Evolutionary conservation across 2,113 vertebrate species (phyloP), one percentile per base, ranked within the genome.

Genomic region (human (Homo sapiens)): DNA sequence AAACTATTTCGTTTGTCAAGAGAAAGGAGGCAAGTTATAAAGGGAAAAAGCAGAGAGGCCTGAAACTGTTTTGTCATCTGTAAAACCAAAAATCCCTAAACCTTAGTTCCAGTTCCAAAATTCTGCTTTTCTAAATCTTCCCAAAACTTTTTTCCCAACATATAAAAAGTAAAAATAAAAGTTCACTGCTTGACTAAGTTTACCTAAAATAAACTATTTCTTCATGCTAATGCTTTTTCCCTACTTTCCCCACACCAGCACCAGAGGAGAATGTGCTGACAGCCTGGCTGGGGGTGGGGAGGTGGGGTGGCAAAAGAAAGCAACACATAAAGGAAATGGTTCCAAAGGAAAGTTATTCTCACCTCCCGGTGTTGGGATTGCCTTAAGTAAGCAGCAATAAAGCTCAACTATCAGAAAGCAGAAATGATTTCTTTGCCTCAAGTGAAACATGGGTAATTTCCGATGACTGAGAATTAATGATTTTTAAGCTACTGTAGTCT

Each of bases 381-480:
- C 75, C 85, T 94, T 83, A 86, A 40, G 83, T 92, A 85, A 92
- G 82, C 79, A 87, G 78, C 79, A 92, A 90, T 82, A 94, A 95
- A 95, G 55, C 90, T 92, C 91, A 86, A 96, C 59, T 80, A 86
- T 94, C 94, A 87, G 50, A 75, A 93, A 76, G 61, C 50, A 79
- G 55, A 45, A 90, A 90, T 0, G 2, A 20, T 61, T 90, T 76
- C 57, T 75, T 52, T 88, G 81, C 84, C 88, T 93, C 88, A n/a
- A 90, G 40, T 86, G 89, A 94, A 90, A 94, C 35, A 27, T 14
- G 88, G 59, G 75, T 78, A 48, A 61, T 85, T 97, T 93, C 79
- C 72, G 90, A 35, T 82, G 81, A 95, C 92, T 90, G 79, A 61
- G 40, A 90, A 96, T 90, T 80, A 84, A 96, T 91, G 94, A n/a